Evolutionary conservation across 2,113 vertebrate species (phyloP).

Genomic region (Calidris pugnax): DNA sequence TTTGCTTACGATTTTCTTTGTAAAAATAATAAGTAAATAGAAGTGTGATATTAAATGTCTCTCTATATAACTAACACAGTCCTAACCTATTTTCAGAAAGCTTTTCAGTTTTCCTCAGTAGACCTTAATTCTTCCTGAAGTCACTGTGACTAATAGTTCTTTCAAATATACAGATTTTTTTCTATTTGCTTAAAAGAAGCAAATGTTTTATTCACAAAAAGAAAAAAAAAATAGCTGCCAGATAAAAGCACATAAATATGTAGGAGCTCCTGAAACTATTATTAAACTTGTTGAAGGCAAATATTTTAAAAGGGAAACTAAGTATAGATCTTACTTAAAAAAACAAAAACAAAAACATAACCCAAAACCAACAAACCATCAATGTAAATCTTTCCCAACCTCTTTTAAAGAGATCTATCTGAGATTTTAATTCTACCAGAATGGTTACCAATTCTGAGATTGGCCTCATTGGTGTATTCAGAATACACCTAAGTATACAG

Average conservation of each 20-base stretch:
- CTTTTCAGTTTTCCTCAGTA: not conserved
- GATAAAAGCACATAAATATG: not conserved
- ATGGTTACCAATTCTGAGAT: not conserved
- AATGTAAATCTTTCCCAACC: not conserved
- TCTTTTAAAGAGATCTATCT: not conserved
- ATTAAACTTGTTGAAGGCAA: not conserved
- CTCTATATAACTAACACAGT: fast-evolving
- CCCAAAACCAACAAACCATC: not conserved
- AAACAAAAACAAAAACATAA: not conserved
- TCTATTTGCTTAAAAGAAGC: not conserved
- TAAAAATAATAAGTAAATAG: not conserved
- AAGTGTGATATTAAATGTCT: not conserved
- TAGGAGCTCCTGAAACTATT: not conserved
- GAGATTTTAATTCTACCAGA: not conserved
- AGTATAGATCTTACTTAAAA: not conserved
- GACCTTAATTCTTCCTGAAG: not conserved
- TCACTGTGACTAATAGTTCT: not conserved
- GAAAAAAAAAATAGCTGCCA: not conserved
- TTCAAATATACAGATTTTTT: not conserved
- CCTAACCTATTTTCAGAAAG: not conserved
- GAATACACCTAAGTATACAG: not conserved
- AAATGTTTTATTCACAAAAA: not conserved
- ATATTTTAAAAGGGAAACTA: not conserved
- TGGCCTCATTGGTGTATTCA: not conserved
- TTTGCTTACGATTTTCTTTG: not conserved